Percentiles rank a stretch among this genome's conserved stretches.
These are phyloP conservation scores for Dreissena rostriformis DNA, from an alignment of 1,140 invertebrate species.

Conservation along the genomic window DNA sequence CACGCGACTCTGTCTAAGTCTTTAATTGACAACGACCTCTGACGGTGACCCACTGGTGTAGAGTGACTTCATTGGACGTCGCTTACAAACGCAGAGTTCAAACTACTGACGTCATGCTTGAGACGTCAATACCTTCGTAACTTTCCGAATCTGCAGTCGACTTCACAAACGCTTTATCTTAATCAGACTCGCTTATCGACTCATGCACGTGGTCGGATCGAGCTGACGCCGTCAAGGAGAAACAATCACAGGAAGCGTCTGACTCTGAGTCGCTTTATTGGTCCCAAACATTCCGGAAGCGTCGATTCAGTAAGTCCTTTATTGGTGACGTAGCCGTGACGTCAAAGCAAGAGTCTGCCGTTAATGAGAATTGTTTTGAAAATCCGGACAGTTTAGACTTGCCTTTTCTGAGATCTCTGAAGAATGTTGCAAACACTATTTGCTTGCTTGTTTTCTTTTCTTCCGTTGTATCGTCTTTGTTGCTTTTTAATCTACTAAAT, in stretches of 20 bases:
- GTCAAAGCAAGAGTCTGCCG: background rate
- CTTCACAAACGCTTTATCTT: too few species aligned
- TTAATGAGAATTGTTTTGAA: background rate
- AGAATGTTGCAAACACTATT: background rate
- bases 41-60: too few species aligned
- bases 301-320: background rate
- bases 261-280: constrained; percentile 14
- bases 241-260: background rate
- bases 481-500: background rate
- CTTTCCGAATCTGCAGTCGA: too few species aligned
- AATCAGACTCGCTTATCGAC: background rate
- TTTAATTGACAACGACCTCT: too few species aligned
- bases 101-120: too few species aligned
- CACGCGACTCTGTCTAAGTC: too few species aligned
- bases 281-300: constrained; percentile 9
- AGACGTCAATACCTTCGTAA: too few species aligned
- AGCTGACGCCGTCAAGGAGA: background rate
- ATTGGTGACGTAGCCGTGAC: background rate
- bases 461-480: background rate
- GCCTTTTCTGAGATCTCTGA: background rate
- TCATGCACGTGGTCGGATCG: background rate
- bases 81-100: too few species aligned
- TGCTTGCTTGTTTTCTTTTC: background rate
- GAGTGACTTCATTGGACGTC: too few species aligned
- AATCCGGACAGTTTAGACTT: background rate